phyloP scores from a whole-genome alignment of 2,888 invertebrate species.

The Thecocarcelia acutangulata region DNA sequence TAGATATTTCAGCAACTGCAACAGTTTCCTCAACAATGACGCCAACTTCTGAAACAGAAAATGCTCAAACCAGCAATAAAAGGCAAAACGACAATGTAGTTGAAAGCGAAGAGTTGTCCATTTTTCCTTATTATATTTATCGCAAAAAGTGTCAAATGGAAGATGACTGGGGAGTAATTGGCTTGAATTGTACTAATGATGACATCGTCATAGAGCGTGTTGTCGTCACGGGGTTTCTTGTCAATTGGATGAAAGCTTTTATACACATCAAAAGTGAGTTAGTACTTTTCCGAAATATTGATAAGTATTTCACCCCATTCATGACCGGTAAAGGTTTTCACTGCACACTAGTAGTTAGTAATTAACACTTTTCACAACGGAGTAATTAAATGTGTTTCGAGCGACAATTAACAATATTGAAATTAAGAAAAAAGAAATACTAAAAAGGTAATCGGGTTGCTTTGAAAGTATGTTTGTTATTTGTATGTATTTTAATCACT shows the following conservation, averaged over 20 bases:
- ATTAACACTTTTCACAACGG: no score
- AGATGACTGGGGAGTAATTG: constrained; percentile 76
- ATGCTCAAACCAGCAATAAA: background rate
- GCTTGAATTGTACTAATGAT: constrained; percentile 76
- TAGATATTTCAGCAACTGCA: constrained; percentile 36
- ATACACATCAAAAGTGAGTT: constrained; percentile 87
- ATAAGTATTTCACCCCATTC: background rate
- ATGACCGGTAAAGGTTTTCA: background rate
- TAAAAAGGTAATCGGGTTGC: no score
- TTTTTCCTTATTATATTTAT: constrained; percentile 73
- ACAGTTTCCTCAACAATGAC: constrained; percentile 13
- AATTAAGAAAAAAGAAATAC: no score
- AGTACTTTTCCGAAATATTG: background rate
- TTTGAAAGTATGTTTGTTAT: no score
- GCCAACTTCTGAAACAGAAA: constrained; percentile 5
- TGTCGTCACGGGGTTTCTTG: constrained; percentile 85
- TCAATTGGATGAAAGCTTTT: constrained; percentile 87
- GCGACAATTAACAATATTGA: no score
- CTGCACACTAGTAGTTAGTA: no score
- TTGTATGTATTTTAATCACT: no score
- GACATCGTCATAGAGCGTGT: constrained; percentile 75
- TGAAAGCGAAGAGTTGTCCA: constrained; percentile 27
- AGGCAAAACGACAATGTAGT: background rate
- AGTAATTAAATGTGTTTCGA: no score
- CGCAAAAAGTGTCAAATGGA: constrained; percentile 74